phyloP scores from a whole-genome alignment of 2,888 invertebrate genomes.

The Ophion obscuratus region DNA sequence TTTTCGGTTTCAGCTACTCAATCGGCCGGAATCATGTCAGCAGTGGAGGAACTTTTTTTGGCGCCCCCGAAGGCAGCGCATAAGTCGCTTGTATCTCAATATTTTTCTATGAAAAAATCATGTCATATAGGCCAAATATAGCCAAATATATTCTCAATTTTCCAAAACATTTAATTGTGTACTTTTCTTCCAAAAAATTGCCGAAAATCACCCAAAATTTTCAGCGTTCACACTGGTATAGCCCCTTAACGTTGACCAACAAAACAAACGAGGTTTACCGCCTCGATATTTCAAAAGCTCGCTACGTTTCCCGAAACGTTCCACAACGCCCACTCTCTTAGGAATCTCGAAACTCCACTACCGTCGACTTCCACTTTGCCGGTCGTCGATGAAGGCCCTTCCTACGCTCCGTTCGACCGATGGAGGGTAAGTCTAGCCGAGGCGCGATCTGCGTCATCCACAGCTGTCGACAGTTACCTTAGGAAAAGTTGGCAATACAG shows the following conservation, averaged over 20 bases:
- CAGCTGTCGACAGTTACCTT: background rate
- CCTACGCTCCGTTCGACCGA: conserved; percentile 18
- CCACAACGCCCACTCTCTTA: conserved; percentile 51
- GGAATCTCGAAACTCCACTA: background rate
- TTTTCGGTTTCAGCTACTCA: too few relatives aligned
- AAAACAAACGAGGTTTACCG: background rate
- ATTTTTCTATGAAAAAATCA: too few relatives aligned
- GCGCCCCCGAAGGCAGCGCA: too few relatives aligned
- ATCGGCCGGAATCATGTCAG: too few relatives aligned
- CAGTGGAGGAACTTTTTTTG: too few relatives aligned
- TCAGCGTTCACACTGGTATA: too few relatives aligned
- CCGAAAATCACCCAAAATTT: too few relatives aligned
- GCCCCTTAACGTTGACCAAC: background rate
- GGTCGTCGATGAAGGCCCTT: background rate
- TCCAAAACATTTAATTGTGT: too few relatives aligned
- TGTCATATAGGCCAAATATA: too few relatives aligned
- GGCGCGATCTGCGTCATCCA: background rate
- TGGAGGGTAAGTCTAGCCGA: background rate
- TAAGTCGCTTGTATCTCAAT: too few relatives aligned
- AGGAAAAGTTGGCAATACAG: background rate
- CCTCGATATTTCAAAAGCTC: background rate
- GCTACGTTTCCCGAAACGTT: background rate
- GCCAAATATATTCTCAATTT: too few relatives aligned
- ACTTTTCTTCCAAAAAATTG: too few relatives aligned
- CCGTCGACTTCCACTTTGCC: background rate